phyloP scores from a whole-genome alignment of 2,888 invertebrate genomes.

The Hyppa rectilinea region DNA sequence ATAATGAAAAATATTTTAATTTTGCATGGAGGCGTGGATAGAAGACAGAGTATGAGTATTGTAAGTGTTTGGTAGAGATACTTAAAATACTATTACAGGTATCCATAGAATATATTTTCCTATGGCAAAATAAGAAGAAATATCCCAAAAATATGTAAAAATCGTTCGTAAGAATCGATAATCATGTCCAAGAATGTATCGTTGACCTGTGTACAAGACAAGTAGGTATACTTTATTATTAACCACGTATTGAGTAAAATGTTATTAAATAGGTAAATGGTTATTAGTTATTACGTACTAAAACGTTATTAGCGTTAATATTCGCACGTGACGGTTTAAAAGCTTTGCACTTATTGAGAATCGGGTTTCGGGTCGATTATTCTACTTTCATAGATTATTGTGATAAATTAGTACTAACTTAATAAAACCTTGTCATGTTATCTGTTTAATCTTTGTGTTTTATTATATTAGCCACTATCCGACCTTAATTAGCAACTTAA shows the following conservation, averaged over 20 bases:
- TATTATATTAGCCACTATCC: not conserved
- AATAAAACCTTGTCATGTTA: not conserved
- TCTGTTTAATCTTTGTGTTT: not conserved
- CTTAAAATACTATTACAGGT: too few species aligned
- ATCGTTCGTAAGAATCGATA: not conserved
- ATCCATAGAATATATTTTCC: too few species aligned
- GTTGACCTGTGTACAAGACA: not conserved
- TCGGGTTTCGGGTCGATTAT: conserved; percentile 30
- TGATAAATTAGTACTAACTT: not conserved
- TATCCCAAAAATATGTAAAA: not conserved
- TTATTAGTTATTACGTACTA: conserved; percentile 55
- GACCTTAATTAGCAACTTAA: not conserved
- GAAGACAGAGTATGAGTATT: too few species aligned
- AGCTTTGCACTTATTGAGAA: conserved; percentile 28
- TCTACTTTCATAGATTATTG: conserved; percentile 6
- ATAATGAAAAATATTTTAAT: not conserved
- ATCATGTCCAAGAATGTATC: not conserved
- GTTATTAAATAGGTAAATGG: conserved; percentile 58
- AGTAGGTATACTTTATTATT: conserved; percentile 7
- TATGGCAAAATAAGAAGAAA: too few species aligned
- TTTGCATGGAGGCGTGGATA: not conserved
- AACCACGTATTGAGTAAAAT: conserved; percentile 25
- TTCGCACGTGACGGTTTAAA: conserved; percentile 45
- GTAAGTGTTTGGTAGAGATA: too few species aligned
- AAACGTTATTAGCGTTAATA: conserved; percentile 55